Base-by-base conservation (phyloP, 2,888 invertebrate genomes). In the Hanleya hanleyi region DNA sequence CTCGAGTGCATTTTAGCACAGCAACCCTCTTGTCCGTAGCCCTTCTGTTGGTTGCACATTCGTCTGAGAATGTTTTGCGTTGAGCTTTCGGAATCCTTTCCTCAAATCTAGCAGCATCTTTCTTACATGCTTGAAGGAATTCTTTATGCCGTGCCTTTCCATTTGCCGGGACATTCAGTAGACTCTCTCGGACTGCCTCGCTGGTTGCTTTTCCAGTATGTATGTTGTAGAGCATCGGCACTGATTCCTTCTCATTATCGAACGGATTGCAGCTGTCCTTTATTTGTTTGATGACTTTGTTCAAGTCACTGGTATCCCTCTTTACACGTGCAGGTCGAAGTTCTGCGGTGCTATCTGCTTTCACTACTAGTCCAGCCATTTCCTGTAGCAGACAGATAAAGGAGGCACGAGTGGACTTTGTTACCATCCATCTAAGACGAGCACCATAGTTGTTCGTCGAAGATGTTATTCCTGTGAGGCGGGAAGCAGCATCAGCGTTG, bases 401-500 rank as follows among this genome's bases (percentile, higher is more conserved):
- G 32, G 68, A 47, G 5, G 68, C 68, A n/a, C 68, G 22, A 12
- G 57, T 62, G 18, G 72, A 71, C 47, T 72, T 72, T 36, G 72
- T 71, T 3, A 70, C 22, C 74, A 57, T 77, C 47, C 73, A 74
- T 15, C 66, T 33, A 9, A 50, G 38, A 18, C 69, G 47, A n/a
- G 72, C 72, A 47, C 18, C 15, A 15, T 61, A 35, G 29, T 72
- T 73, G 37, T 75, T 72, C 1, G 50, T 74, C 32, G 67, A 33
- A 15, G 75, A 12, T n/a, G 72, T 38, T 32, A 75, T 69, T 57
- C 76, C 74, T 18, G 74, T 76, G 12, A 37, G 66, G 26, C 76
- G 47, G 18, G 74, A 76, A 29, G 76, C 73, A 65, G 74, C 73
- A 70, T 75, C 76, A 33, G 66, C 57, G 51, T 76, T 76, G 18